Evolutionary conservation across 2,888 invertebrate genomes (phyloP), one percentile per base, ranked within the genome.

Genomic region (Agrilus cyanescens): DNA sequence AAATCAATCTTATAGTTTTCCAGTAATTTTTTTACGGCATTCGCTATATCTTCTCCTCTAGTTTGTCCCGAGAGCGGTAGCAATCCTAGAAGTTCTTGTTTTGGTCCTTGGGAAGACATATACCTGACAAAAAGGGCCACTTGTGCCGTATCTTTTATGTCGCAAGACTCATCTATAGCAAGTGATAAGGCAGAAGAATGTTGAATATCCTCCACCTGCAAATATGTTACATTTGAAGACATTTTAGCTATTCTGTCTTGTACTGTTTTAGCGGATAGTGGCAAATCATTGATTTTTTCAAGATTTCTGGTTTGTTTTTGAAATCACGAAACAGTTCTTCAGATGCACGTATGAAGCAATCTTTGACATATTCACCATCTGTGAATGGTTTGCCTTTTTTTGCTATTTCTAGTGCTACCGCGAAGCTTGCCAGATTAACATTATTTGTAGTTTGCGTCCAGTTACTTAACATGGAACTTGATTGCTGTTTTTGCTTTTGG

Each of bases 281-380:
- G 49, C 40, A 50, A 47, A 37, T 52, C 46, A 49, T 51, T 48
- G 20, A 49, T 49, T 51, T 50, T 38, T 45, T 45, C 37, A 48
- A 33, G 44, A 53, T 53, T 48, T 48, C 49, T 49, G 46, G 30
- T 56, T 55, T 53, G 47, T 55, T 57, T 48, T 57, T 56, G 38
- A 56, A 57, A 54, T 56, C 53, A 44, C 50, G 50, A 56, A 57
- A 55, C 40, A 57, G 56, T 46, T 55, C 47, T 51, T 55, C 53
- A 38, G 53, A 50, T 50, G 49, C 51, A 46, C 33, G 32, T 52
- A 52, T 50, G 37, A 53, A 54, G 38, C 48, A 54, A 46, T 44
- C 40, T 44, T 48, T 48, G 10, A 46, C 29, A 20, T 46, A 41
- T 15, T 52, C 46, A 29, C 50, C 47, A 44, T 51, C 45, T 39